phyloP scores from a whole-genome alignment of 2,113 vertebrate genomes.

The Triplophysa dalaica region DNA sequence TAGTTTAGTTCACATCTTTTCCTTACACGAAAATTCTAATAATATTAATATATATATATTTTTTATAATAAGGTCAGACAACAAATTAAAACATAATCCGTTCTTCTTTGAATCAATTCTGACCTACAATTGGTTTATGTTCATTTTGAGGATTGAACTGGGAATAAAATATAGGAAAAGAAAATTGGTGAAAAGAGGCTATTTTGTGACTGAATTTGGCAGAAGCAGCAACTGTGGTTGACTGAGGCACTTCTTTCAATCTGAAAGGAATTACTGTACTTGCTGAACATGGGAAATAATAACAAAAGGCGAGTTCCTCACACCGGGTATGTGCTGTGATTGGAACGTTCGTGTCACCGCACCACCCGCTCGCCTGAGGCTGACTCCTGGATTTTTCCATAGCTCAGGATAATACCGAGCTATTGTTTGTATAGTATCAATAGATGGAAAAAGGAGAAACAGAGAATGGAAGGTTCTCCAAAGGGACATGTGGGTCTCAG shows the following conservation, averaged over 20 bases:
- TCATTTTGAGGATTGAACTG: background rate
- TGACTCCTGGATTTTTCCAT: slow-evolving; percentile 42
- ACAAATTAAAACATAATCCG: background rate
- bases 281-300: slow-evolving; percentile 59
- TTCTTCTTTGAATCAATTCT: background rate
- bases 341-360: slow-evolving; percentile 30
- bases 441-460: background rate
- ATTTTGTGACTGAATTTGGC: slow-evolving; percentile 24
- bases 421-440: slow-evolving; percentile 26
- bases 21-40: too few relatives aligned
- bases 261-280: slow-evolving; percentile 52
- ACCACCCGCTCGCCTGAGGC: background rate
- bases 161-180: background rate
- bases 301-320: slow-evolving; percentile 47
- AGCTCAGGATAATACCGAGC: slow-evolving; percentile 1
- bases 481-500: background rate
- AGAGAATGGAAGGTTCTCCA: background rate
- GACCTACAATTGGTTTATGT: background rate
- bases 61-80: too few relatives aligned
- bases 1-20: too few relatives aligned
- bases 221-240: background rate
- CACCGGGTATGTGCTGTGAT: slow-evolving; percentile 31
- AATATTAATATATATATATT: too few relatives aligned
- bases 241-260: slow-evolving; percentile 35
- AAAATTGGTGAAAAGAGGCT: slow-evolving; percentile 52